Evolutionary conservation across 1,140 invertebrate genomes (phyloP), one percentile per base, ranked within the genome.

Genomic region (Atta texana): DNA sequence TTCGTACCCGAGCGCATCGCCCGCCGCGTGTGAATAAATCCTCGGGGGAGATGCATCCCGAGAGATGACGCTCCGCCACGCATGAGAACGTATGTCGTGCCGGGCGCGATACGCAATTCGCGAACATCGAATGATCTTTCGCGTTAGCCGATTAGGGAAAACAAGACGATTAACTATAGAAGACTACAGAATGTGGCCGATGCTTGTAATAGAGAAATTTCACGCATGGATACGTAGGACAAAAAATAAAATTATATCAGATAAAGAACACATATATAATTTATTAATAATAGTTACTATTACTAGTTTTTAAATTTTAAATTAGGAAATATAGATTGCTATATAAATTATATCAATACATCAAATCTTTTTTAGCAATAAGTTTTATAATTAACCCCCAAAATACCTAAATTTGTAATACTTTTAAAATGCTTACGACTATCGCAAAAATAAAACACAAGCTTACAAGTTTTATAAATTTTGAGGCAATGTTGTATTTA

Each of bases 1-100:
- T 24, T 80, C 68, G 85, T 78, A 88, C 44, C 31, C 74, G 64
- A 89, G 87, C 63, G 64, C 55, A 68, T 87, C 78, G 85, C 59
- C 86, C 75, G 80, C 74, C 88, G 89, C 74, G n/a, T 31, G 57
- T 71, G 88, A 89, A 90, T 90, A 90, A 90, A 90, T 90, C 55
- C 69, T 75, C 88, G 76, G 39, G 53, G 61, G 72, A 71, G 71
- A 76, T 77, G 75, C 59, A 74, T 84, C 64, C 85, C 78, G 80
- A 31, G 88, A 82, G 88, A 87, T 90, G 75, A 85, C 31, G 74
- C 74, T 82, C 51, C 68, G 80, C 80, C 69, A 84, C 74, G 82
- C 82, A 77, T 31, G 72, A 53, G 63, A 78, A 85, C 55, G 71
- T 72, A 82, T 44, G 49, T 57, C 66, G 34, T 59, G 55, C 28